phyloP scores from a whole-genome alignment of 37 sponge, comb jelly and placozoan species.

The Bolinopsis microptera region DNA sequence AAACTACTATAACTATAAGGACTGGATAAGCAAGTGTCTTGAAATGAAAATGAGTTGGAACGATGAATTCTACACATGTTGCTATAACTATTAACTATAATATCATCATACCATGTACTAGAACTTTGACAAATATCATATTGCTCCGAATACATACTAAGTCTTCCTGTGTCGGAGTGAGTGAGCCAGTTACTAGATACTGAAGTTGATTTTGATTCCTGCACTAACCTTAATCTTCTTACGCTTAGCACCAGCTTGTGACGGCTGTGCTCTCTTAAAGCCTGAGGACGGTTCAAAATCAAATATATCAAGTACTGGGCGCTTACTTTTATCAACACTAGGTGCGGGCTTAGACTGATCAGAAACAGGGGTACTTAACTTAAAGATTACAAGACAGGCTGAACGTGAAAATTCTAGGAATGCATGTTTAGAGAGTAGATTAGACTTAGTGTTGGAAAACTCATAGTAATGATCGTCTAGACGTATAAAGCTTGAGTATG shows the following conservation, averaged over 20 bases:
- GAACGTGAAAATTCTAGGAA: not conserved
- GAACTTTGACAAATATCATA: not conserved
- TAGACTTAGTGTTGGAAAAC: not conserved
- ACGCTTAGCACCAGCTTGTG: too few species aligned
- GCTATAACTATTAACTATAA: not conserved
- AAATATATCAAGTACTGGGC: too few species aligned
- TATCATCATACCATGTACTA: not conserved
- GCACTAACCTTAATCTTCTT: too few species aligned
- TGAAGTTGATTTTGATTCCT: too few species aligned
- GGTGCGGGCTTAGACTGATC: not conserved
- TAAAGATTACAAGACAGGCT: not conserved
- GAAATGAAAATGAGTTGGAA: not conserved
- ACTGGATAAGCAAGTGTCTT: not conserved
- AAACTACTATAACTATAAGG: not conserved
- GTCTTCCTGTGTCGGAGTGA: not conserved
- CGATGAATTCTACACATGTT: not conserved
- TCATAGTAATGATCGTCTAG: not conserved
- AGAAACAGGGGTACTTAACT: not conserved
- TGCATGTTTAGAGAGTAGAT: not conserved
- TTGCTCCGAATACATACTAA: not conserved
- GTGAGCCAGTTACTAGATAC: not conserved
- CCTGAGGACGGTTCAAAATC: too few species aligned
- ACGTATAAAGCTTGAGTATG: not conserved
- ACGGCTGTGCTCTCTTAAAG: too few species aligned
- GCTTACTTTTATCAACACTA: too few species aligned